A percentile compares a stretch with the other conserved stretches of the same genome.
Conservation (phyloP, 64 coral and sea anemone species). For the Pocillopora verrucosa region DNA sequence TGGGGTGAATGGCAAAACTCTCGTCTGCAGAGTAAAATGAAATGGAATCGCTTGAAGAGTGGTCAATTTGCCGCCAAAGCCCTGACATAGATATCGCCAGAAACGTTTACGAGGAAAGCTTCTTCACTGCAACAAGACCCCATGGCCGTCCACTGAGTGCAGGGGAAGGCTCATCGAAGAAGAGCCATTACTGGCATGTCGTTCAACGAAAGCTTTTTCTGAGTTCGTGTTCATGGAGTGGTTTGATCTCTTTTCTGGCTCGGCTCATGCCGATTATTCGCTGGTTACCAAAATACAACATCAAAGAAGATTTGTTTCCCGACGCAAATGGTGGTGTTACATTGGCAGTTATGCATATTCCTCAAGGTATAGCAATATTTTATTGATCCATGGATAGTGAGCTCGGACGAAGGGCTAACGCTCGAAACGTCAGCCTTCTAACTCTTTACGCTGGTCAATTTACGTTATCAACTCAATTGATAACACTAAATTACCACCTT, state of each 20-base stretch:
- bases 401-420: no score
- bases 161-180: not conserved
- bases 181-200: not conserved
- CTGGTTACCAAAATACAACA: constrained; percentile 25
- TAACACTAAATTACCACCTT: no score
- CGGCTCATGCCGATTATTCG: constrained; percentile 17
- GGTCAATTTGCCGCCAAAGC: not conserved
- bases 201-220: not conserved
- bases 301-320: not conserved
- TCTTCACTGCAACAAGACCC: not conserved
- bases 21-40: no score
- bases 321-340: not conserved
- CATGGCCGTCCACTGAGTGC: no score
- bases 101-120: not conserved
- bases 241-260: not conserved
- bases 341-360: constrained; percentile 37
- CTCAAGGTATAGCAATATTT: not conserved
- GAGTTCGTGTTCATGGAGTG: not conserved
- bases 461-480: no score
- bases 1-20: no score
- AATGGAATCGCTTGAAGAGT: not conserved
- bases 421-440: no score
- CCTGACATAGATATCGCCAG: not conserved
- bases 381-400: no score
- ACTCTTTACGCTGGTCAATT: no score